These are phyloP conservation scores for Anser brachyrhynchus DNA, from an alignment of 2,113 vertebrate species.

Conservation along the genomic window DNA sequence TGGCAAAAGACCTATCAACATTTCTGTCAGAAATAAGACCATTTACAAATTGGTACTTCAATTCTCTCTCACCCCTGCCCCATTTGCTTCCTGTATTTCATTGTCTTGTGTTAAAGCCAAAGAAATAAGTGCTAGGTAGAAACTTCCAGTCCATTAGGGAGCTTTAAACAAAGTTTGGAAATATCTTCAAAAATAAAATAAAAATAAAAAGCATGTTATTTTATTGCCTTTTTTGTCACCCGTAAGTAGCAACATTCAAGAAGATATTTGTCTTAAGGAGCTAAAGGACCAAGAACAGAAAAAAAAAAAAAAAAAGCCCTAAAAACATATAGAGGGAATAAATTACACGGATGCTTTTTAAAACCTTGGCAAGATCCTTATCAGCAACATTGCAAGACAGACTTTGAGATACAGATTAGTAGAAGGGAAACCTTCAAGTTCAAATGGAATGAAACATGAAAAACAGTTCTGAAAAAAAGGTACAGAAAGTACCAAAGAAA, in stretches of 20 bases:
- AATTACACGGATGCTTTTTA: neutral
- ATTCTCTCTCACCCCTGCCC: slow-evolving; percentile 12
- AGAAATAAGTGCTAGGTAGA: neutral
- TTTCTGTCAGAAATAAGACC: slow-evolving; percentile 66
- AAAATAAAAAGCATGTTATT: neutral
- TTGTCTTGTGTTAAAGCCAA: neutral
- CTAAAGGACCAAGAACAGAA: neutral
- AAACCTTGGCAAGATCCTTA: neutral
- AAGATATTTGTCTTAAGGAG: neutral
- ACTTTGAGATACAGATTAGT: neutral
- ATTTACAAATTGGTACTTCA: slow-evolving; percentile 60
- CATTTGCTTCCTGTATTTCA: slow-evolving; percentile 28
- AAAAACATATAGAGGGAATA: neutral
- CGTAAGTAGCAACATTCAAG: neutral
- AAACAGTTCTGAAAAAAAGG: neutral
- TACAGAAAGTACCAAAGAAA: neutral
- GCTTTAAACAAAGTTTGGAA: neutral
- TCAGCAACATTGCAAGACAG: neutral
- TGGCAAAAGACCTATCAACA: slow-evolving; percentile 67
- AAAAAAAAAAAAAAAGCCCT: neutral
- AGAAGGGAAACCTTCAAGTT: neutral
- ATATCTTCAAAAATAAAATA: neutral
- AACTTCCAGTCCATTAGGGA: neutral
- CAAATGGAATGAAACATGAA: neutral
- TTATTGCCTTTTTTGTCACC: neutral